These are phyloP conservation scores for Drosophila pseudotakahashii DNA, from an alignment of 2,888 invertebrate species.

Conservation along the genomic window DNA sequence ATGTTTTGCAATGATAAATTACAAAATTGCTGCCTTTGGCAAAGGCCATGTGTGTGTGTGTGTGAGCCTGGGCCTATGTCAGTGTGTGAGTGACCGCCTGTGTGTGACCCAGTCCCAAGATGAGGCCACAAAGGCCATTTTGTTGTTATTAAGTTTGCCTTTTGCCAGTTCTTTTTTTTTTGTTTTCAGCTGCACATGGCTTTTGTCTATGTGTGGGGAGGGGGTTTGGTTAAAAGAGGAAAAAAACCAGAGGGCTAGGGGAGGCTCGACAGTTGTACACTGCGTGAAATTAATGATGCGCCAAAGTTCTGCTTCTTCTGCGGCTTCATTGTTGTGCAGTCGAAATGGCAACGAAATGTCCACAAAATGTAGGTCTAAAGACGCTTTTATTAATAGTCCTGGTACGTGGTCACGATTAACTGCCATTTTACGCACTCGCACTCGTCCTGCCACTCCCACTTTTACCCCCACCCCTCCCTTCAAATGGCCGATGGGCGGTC, in stretches of 20 bases:
- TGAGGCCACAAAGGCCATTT: conserved; percentile 75
- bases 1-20: conserved; percentile 78
- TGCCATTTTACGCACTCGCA: conserved; percentile 77
- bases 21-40: conserved; percentile 77
- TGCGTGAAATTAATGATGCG: conserved; percentile 79
- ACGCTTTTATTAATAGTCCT: conserved; percentile 78
- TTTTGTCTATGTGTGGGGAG: conserved; percentile 22
- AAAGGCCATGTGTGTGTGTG: conserved; percentile 34
- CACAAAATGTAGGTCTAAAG: conserved; percentile 75
- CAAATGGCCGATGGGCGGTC: conserved; percentile 34
- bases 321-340: conserved; percentile 47
- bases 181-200: conserved; percentile 56
- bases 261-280: conserved; percentile 76
- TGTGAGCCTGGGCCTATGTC: too few relatives aligned
- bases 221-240: neutral
- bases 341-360: conserved; percentile 62
- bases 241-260: conserved; percentile 29
- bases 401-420: conserved; percentile 78
- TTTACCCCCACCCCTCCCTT: neutral
- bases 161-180: conserved; percentile 52
- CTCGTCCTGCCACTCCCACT: conserved; percentile 44
- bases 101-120: conserved; percentile 60
- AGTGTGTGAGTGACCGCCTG: conserved; percentile 55
- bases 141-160: conserved; percentile 81
- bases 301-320: conserved; percentile 55